These are phyloP conservation scores for Scyliorhinus canicula DNA, from an alignment of 2,797 vertebrate species.

Conservation along the genomic window DNA sequence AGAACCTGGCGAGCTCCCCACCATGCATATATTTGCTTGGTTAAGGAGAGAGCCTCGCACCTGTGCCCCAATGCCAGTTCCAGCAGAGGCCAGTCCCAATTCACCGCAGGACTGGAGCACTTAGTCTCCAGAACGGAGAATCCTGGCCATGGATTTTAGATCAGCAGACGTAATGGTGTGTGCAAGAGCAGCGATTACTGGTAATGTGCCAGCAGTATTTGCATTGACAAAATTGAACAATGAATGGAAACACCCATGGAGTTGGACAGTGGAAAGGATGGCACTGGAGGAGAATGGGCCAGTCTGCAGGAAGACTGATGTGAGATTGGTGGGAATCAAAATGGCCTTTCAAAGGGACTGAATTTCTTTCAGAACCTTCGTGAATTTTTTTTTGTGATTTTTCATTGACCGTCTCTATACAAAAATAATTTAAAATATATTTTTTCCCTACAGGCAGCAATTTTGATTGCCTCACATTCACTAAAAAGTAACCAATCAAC, in stretches of 20 bases:
- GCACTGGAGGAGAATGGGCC: neutral
- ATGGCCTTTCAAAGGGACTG: neutral
- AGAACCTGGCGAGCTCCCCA: too few species aligned
- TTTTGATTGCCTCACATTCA: neutral
- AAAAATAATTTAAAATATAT: neutral
- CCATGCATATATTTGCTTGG: too few species aligned
- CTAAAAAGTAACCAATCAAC: neutral
- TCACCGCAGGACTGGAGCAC: too few species aligned
- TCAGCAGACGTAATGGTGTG: neutral
- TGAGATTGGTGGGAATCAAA: neutral
- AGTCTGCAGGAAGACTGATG: neutral
- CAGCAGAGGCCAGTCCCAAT: too few species aligned
- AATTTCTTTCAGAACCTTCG: neutral
- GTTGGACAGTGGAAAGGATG: neutral
- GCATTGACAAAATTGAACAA: neutral
- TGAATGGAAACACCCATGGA: neutral
- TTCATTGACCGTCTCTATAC: neutral
- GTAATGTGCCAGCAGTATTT: neutral
- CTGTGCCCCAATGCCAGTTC: too few species aligned
- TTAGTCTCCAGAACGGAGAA: too few species aligned
- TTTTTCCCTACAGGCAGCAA: neutral
- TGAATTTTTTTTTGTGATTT: neutral
- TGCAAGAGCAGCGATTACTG: neutral
- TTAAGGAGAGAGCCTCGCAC: too few species aligned
- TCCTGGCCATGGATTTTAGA: neutral